These are phyloP conservation scores for Eumerus sabulonum DNA, from an alignment of 2,888 invertebrate genomes.

Conservation along the genomic window DNA sequence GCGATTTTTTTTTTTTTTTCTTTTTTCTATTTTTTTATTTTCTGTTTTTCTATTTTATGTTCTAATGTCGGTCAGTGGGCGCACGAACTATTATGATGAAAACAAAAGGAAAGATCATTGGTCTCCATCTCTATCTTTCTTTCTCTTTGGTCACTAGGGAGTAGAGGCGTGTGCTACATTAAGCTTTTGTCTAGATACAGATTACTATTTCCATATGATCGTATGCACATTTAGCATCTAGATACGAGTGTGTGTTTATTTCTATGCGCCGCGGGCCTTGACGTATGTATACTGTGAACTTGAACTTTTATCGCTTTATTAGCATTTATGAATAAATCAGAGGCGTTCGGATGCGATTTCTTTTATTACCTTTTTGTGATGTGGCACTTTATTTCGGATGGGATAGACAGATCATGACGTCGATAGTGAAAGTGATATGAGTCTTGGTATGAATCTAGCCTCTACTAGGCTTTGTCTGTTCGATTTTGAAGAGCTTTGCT, in stretches of 20 bases:
- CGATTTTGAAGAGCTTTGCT: constrained; percentile 65
- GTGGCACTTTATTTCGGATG: constrained; percentile 38
- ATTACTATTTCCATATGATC: too few species aligned
- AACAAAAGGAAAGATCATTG: constrained; percentile 9
- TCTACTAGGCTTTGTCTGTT: constrained; percentile 84
- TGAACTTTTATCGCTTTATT: constrained; percentile 73
- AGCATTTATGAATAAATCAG: constrained; percentile 20
- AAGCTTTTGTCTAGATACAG: constrained; percentile 34
- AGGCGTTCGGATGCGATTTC: too few species aligned
- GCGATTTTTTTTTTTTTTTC: constrained; percentile 9
- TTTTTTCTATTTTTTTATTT: constrained; percentile 44
- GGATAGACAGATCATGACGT: constrained; percentile 25
- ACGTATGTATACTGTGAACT: constrained; percentile 73
- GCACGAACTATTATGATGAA: constrained; percentile 53
- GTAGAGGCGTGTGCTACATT: constrained; percentile 34
- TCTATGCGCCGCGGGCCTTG: constrained; percentile 2
- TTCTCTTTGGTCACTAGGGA: too few species aligned
- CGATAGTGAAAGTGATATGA: constrained; percentile 58
- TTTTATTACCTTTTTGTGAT: constrained; percentile 35
- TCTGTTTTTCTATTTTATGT: constrained; percentile 49
- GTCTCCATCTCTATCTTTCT: too few species aligned
- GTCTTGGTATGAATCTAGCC: constrained; percentile 80
- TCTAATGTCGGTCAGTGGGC: constrained; percentile 68
- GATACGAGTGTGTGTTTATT: too few species aligned
- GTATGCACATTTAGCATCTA: too few species aligned